These are phyloP conservation scores for Dolichotis patagonum DNA, from an alignment of 2,113 vertebrate genomes.

Conservation along the genomic window DNA sequence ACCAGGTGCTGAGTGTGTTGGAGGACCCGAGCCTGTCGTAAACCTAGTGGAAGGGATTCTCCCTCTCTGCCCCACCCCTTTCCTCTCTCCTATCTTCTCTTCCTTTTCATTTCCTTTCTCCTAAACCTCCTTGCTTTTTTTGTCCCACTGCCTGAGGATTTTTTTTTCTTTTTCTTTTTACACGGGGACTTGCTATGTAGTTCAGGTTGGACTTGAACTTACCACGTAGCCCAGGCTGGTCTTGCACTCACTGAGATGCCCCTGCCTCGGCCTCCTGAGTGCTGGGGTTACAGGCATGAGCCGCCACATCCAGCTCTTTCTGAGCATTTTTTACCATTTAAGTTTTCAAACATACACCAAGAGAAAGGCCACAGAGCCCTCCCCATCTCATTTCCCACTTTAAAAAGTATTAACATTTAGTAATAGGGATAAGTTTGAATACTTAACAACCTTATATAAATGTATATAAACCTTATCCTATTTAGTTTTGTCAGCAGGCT, in stretches of 20 bases:
- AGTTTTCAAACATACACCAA: neutral
- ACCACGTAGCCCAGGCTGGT: neutral
- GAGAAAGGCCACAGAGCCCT: neutral
- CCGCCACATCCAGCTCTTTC: neutral
- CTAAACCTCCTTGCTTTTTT: neutral
- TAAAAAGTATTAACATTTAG: neutral
- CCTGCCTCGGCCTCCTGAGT: neutral
- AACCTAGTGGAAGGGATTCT: too few species aligned
- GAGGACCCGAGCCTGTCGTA: neutral
- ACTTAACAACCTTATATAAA: too few species aligned
- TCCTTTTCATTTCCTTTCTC: neutral
- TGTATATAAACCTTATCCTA: neutral
- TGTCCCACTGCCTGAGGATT: neutral
- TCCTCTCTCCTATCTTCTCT: neutral
- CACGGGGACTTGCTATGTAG: neutral
- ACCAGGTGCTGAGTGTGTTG: neutral
- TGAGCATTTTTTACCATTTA: too few species aligned
- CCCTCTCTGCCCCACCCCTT: neutral
- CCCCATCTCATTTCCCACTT: neutral
- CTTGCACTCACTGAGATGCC: neutral
- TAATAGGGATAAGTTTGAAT: neutral
- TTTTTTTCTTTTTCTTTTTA: neutral
- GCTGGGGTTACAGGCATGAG: neutral
- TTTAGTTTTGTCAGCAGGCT: neutral
- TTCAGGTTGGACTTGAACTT: too few species aligned